Base-by-base conservation (phyloP, 2,888 invertebrate species). In the Troglohyphantes excavatus region DNA sequence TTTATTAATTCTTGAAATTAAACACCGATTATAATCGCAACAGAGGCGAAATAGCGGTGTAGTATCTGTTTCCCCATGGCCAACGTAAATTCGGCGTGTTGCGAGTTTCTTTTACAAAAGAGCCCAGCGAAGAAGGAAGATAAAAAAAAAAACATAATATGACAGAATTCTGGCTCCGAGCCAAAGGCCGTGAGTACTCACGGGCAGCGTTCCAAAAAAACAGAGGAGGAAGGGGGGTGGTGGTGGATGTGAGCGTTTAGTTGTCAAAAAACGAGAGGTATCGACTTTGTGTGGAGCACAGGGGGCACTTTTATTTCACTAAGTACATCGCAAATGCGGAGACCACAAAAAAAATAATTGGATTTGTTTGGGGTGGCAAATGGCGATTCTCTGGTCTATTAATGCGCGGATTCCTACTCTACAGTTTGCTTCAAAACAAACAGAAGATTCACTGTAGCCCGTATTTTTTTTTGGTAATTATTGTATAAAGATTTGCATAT, bases 181-280 rank as follows among this genome's bases (percentile, higher is more conserved):
- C 85, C 85, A 86, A 86, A 70, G 70, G 78, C 85, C 85, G 63
- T 86, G 85, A 76, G 85, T 86, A 86, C 85, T 76, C 85, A 70
- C 85, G 85, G 85, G 85, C 85, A 86, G 33, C 61, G 76, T 61
- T 76, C 85, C 85, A 86, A 86, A 78, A 78, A 76, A 78, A 70
- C 17, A 46, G 72, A 59, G 46, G 46, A 27, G 39, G 53, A 68
- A 70, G 61, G 53, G 79, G 43, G 33, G 68, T 19, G 67, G 46
- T 29, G 59, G 21, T 27, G 21, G n/a, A 13, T 27, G 26, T 68
- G 72, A 72, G 39, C 53, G 13, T 61, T 68, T 83, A 86, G 76
- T 75, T 86, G 85, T 86, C 75, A 84, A 84, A 83, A 83, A 75
- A 84, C 29, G 65, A 61, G 75, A 84, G 67, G 76, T 78, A 86